Conservation (phyloP, 2,888 invertebrate genomes). For the Nomada ferruginata region DNA sequence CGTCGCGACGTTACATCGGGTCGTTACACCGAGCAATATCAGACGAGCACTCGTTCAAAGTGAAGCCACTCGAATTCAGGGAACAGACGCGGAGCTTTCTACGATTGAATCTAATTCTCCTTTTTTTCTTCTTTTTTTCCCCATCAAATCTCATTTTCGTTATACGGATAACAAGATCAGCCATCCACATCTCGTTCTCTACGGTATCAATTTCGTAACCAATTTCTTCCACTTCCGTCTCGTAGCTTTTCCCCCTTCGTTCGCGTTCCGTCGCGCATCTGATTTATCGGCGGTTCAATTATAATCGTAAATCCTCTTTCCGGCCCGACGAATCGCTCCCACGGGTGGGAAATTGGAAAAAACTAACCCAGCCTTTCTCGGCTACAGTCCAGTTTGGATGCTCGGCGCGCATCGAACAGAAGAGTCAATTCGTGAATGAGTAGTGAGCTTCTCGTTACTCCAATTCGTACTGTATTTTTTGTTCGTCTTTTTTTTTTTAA, state of each 20-base stretch:
- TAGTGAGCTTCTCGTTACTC: neutral
- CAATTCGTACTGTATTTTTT: too few species aligned
- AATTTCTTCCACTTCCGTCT: slow-evolving; percentile 32
- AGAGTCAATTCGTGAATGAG: neutral
- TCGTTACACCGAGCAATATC: neutral
- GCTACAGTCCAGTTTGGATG: neutral
- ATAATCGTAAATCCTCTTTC: slow-evolving; percentile 63
- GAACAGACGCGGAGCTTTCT: neutral
- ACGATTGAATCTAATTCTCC: neutral
- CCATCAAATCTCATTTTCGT: neutral
- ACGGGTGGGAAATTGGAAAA: slow-evolving; percentile 49
- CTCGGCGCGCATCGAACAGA: neutral
- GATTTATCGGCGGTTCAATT: slow-evolving; percentile 64
- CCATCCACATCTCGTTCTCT: neutral
- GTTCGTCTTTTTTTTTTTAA: neutral
- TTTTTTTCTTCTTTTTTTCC: neutral
- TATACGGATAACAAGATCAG: slow-evolving; percentile 2
- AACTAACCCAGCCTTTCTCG: slow-evolving; percentile 16
- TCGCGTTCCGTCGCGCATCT: slow-evolving; percentile 35
- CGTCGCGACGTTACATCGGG: neutral
- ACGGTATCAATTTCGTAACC: slow-evolving; percentile 27
- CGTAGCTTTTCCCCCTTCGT: slow-evolving; percentile 4
- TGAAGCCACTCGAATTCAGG: neutral
- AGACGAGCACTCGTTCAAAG: neutral
- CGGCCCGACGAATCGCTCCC: slow-evolving; percentile 52